Percentiles rank a stretch among this genome's conserved stretches.
These are phyloP conservation scores for Procavia capensis DNA, from an alignment of 2,113 vertebrate species.

Conservation along the genomic window DNA sequence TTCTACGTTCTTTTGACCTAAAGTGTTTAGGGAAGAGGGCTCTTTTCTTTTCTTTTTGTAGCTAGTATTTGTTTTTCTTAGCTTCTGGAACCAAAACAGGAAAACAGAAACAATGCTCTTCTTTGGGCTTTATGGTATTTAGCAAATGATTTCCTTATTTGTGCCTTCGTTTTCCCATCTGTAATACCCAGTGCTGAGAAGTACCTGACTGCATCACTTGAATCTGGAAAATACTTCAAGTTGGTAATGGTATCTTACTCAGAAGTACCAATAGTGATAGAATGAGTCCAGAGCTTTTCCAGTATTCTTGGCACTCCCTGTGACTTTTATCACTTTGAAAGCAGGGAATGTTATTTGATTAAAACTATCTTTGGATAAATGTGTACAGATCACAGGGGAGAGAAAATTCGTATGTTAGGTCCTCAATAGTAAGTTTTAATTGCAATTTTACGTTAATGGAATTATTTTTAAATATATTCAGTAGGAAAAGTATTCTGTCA, in stretches of 20 bases:
- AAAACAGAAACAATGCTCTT: not conserved
- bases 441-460: not conserved
- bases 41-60: conserved; percentile 25
- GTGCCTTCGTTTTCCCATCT: conserved; percentile 46
- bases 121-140: conserved; percentile 32
- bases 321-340: not conserved
- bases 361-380: not conserved
- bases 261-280: not conserved
- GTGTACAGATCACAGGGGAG: not conserved
- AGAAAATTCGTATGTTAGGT: not conserved
- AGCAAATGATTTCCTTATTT: conserved; percentile 36
- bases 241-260: not conserved
- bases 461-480: not conserved
- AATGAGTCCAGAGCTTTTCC: conserved; percentile 25
- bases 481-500: not conserved
- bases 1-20: not conserved
- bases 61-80: conserved; percentile 5
- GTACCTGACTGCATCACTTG: conserved; percentile 3
- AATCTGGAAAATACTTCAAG: conserved; percentile 26
- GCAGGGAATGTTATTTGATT: conserved; percentile 5
- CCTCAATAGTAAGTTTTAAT: conserved; percentile 30
- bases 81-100: conserved; percentile 41
- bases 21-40: not conserved
- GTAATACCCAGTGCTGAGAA: not conserved
- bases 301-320: not conserved